These are phyloP conservation scores for Macrophya annulata DNA, from an alignment of 2,888 invertebrate genomes.

Conservation along the genomic window DNA sequence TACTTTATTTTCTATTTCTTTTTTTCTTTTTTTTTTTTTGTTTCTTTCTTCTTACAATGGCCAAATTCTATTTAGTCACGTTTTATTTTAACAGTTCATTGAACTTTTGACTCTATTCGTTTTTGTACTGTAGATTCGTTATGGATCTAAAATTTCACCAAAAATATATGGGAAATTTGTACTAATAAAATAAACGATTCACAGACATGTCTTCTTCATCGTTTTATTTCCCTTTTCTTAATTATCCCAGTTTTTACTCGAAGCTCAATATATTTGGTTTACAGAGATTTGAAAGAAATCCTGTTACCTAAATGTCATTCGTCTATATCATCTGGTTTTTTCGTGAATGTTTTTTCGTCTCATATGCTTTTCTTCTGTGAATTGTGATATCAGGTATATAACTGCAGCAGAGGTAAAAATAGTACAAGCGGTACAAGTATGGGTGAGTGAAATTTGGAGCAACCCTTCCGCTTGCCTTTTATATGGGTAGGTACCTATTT, in stretches of 20 bases:
- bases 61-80: slow-evolving; percentile 6
- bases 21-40: neutral
- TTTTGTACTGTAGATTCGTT: neutral
- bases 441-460: slow-evolving; percentile 43
- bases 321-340: neutral
- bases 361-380: slow-evolving; percentile 4
- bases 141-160: neutral
- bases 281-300: neutral
- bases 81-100: slow-evolving; percentile 14
- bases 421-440: neutral
- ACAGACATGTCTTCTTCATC: neutral
- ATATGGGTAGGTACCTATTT: neutral
- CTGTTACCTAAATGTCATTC: neutral
- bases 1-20: slow-evolving; percentile 16
- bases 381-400: slow-evolving; percentile 46
- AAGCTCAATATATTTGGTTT: neutral
- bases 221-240: neutral
- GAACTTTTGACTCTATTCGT: neutral
- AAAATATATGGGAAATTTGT: neutral
- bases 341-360: neutral
- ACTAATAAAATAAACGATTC: neutral
- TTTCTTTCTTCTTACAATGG: neutral
- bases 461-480: slow-evolving; percentile 33
- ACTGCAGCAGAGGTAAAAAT: neutral
- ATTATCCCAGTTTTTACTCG: neutral